These are phyloP conservation scores for Arctia plantaginis DNA, from an alignment of 2,888 invertebrate genomes.

Conservation along the genomic window DNA sequence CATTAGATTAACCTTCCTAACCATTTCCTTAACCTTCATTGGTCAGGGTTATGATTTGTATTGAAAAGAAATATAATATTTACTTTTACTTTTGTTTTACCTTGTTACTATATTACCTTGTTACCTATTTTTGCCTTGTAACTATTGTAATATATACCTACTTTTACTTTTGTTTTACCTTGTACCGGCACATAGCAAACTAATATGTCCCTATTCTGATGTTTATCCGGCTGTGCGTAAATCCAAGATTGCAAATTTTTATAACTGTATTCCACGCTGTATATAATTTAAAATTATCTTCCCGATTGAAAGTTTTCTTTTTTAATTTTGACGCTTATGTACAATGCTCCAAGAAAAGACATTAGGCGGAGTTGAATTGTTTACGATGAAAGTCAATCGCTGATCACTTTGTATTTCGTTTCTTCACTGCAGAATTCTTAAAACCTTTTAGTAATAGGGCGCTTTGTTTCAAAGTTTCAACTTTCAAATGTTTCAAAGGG, in stretches of 20 bases:
- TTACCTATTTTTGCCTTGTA: too few species aligned
- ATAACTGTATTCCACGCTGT: background rate
- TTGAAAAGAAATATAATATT: too few species aligned
- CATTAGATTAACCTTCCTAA: background rate
- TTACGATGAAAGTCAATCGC: background rate
- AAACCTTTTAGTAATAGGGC: background rate
- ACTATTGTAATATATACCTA: too few species aligned
- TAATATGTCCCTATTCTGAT: background rate
- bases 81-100: too few species aligned
- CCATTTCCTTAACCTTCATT: background rate
- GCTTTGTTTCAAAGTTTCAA: background rate
- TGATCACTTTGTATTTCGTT: background rate
- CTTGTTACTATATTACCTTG: background rate
- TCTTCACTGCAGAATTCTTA: background rate
- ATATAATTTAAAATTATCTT: background rate
- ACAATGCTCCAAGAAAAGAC: background rate
- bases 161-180: background rate
- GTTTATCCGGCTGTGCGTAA: too few species aligned
- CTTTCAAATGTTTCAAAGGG: background rate
- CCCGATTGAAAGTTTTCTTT: background rate
- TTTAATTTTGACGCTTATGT: background rate
- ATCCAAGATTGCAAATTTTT: too few species aligned
- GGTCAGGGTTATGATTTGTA: too few species aligned
- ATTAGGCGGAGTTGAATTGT: background rate
- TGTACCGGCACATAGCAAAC: background rate